Evolutionary conservation across 1,140 invertebrate genomes (phyloP), one percentile per base, ranked within the genome.

Genomic region (Ladona fulva): DNA sequence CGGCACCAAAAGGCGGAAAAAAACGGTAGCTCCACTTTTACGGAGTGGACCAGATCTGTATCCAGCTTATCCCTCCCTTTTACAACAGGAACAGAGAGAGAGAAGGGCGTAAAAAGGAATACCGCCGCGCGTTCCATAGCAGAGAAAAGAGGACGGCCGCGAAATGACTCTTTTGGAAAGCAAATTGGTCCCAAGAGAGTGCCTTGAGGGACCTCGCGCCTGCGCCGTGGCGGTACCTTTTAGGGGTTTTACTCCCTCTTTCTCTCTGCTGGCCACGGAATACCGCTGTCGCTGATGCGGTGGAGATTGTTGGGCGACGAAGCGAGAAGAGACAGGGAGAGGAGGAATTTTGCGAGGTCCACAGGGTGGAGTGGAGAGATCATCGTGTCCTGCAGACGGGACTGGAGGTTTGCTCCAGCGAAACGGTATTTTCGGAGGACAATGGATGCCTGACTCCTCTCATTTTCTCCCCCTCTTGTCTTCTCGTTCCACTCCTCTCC

Each of bases 111-210:
- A 37, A 37, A 37, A 37, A 37, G 29, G 29, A 37, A 37, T 37
- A 37, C 29, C 29, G 29, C 29, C 29, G 29, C n/a, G n/a, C n/a
- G n/a, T n/a, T n/a, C n/a, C n/a, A n/a, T n/a, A n/a, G n/a, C n/a
- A n/a, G 29, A 37, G 29, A 37, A 37, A 37, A 37, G 29, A 37
- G 29, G 52, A 22, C 52, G 52, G 52, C n/a, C 52, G 52, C 52
- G 52, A 66, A 66, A 66, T 66, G 52, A 66, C 52, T 66, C 52
- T 66, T 66, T 66, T 66, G 52, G 52, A 22, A 66, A 66, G 52
- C 52, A 66, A 66, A 66, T 66, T 66, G 52, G 52, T 66, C 52
- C 52, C 16, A 22, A 22, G 52, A 66, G 14, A 66, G 52, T 66
- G 52, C 52, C 52, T 66, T 66, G 52, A 66, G n/a, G 52, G 52